phyloP scores from a whole-genome alignment of 2,113 vertebrate species.

The Cheirogaleus medius region DNA sequence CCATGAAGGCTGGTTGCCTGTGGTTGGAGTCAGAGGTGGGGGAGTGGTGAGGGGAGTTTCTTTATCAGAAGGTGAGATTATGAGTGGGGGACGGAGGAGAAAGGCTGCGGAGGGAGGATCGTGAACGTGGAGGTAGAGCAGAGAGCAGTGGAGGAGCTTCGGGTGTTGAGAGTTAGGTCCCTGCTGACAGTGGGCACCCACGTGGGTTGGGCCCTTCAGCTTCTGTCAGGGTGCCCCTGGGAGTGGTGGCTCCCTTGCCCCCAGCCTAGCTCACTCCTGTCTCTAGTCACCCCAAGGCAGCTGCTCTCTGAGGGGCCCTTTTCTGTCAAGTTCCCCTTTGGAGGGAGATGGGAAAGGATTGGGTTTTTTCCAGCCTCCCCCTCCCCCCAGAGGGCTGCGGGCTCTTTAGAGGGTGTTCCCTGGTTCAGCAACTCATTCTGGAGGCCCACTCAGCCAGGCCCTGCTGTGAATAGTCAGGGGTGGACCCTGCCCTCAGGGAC shows the following conservation, averaged over 20 bases:
- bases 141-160: neutral
- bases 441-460: neutral
- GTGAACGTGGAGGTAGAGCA: neutral
- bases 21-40: neutral
- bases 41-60: neutral
- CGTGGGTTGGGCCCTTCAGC: neutral
- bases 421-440: neutral
- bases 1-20: neutral
- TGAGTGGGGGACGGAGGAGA: neutral
- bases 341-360: neutral
- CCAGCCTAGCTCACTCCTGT: neutral
- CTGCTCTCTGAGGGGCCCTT: neutral
- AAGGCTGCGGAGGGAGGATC: neutral
- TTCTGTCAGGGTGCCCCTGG: neutral
- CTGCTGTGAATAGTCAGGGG: neutral
- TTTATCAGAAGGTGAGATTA: neutral
- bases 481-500: neutral
- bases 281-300: neutral
- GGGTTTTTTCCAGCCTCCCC: neutral
- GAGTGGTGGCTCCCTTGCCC: neutral
- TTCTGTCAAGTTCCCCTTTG: neutral
- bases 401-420: neutral
- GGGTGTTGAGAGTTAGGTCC: too few species aligned
- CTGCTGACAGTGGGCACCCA: neutral
- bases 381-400: neutral